Conservation (phyloP, 2,113 vertebrate species). For the Acrocephalus kingi region DNA sequence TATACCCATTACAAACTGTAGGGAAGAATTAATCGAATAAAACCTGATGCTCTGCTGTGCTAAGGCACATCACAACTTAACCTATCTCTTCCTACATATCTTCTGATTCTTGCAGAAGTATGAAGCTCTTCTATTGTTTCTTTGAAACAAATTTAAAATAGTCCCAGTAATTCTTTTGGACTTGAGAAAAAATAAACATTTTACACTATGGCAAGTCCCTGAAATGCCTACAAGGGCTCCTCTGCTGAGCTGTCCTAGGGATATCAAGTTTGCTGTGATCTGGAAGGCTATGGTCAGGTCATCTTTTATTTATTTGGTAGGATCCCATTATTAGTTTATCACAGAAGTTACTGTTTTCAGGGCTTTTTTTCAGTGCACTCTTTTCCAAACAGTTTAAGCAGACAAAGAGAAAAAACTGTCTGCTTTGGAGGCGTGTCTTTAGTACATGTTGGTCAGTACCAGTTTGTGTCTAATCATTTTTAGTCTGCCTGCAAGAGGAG, state of each 20-base stretch:
- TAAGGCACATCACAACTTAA: constrained; percentile 7
- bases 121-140: neutral
- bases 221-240: neutral
- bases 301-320: neutral
- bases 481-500: neutral
- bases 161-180: neutral
- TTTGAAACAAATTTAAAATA: constrained; percentile 22
- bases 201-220: neutral
- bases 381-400: neutral
- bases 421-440: neutral
- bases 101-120: constrained; percentile 11
- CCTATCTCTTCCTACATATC: neutral
- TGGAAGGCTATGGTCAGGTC: neutral
- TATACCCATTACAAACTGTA: constrained; percentile 32
- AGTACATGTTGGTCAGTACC: neutral
- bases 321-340: neutral
- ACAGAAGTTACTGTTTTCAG: neutral
- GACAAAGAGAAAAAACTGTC: neutral
- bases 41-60: neutral
- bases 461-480: neutral
- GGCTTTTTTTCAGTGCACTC: neutral
- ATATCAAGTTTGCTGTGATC: neutral
- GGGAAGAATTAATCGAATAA: constrained; percentile 28
- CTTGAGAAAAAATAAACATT: constrained; percentile 26
- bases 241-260: neutral